A percentile compares a stretch with the other conserved stretches of the same genome.
phyloP scores from a whole-genome alignment of 2,797 vertebrate species.

The Calcarius lapponicus region DNA sequence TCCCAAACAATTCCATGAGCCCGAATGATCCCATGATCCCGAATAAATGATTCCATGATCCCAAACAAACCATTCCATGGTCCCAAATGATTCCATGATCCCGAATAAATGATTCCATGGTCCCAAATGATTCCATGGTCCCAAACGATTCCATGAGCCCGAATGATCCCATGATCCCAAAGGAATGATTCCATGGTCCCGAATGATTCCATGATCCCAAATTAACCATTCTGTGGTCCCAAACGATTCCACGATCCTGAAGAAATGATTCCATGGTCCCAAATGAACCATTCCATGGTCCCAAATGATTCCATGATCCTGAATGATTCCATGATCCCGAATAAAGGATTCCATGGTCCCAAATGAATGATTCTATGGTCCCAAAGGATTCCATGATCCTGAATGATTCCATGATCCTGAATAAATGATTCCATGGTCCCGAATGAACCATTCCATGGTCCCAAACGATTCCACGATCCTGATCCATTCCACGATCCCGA shows the following conservation, averaged over 20 bases:
- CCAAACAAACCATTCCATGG: neutral
- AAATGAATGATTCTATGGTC: neutral
- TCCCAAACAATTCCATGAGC: neutral
- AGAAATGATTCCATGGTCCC: neutral
- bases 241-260: neutral
- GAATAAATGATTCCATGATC: accelerated
- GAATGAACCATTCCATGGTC: neutral
- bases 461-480: neutral
- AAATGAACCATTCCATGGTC: neutral
- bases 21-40: accelerated
- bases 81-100: neutral
- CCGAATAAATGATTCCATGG: neutral
- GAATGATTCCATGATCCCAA: neutral
- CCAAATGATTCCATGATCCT: neutral
- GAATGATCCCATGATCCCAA: neutral
- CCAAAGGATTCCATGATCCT: neutral
- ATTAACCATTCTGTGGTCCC: neutral
- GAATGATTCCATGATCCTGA: neutral
- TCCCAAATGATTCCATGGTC: no score
- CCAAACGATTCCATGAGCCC: neutral
- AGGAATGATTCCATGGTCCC: neutral
- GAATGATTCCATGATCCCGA: neutral
- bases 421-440: accelerated
- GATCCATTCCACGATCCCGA: no score
- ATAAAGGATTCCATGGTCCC: no score